Conservation (phyloP, 2,888 invertebrate species). For the Ferdinandea cuprea region DNA sequence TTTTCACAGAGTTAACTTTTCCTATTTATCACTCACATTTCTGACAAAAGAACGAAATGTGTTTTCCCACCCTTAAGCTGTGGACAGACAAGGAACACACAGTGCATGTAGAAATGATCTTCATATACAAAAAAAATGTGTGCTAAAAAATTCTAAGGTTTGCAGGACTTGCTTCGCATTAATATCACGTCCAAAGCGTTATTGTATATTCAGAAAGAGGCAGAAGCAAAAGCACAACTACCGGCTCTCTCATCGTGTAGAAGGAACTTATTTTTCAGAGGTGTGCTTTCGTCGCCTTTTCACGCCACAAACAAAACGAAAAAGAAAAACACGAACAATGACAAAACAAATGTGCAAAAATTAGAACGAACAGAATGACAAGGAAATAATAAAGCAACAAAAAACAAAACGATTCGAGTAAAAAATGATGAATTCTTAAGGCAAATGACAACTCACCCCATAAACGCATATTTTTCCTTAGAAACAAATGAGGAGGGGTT, state of each 20-base stretch:
- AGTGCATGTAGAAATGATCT: conserved; percentile 19
- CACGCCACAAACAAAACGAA: not conserved
- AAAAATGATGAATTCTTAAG: conserved; percentile 46
- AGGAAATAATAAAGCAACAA: conserved; percentile 8
- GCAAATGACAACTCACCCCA: conserved; percentile 34
- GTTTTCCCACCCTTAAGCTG: not conserved
- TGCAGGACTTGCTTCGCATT: conserved; percentile 20
- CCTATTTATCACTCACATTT: conserved; percentile 48
- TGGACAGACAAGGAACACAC: conserved; percentile 6
- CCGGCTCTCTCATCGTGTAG: conserved; percentile 17
- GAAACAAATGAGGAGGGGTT: conserved; percentile 2
- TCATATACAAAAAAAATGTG: not conserved
- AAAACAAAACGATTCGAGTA: conserved; percentile 22
- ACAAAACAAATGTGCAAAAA: not conserved
- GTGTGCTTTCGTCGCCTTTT: conserved; percentile 44
- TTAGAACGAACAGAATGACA: not conserved
- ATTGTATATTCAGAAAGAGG: conserved; percentile 44
- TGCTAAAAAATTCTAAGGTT: conserved; percentile 23
- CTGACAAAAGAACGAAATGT: not conserved
- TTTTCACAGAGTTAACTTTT: conserved; percentile 6
- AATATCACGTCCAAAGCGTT: conserved; percentile 57
- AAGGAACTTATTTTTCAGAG: conserved; percentile 12
- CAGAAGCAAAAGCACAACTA: too few relatives aligned
- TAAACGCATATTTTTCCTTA: conserved; percentile 34
- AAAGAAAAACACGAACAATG: too few relatives aligned